Percentiles rank a stretch among this genome's conserved stretches.
Evolutionary conservation across 2,113 vertebrate species (phyloP).

Genomic region (Leucosticte australis): DNA sequence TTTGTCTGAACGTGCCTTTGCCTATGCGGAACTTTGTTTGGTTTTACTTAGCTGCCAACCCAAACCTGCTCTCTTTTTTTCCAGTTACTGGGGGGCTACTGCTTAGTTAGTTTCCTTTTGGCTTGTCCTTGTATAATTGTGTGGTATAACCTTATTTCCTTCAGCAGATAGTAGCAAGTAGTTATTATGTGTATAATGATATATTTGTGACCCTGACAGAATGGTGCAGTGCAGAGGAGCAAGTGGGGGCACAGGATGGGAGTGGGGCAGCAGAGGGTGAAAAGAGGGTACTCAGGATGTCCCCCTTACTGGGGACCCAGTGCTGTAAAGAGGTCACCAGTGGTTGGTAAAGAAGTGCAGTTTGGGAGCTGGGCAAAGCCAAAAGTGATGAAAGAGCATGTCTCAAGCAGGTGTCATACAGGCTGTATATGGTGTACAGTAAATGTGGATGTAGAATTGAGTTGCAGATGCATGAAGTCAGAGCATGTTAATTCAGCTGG

Average conservation of each 20-base stretch:
- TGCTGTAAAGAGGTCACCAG: not conserved
- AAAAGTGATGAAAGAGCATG: not conserved
- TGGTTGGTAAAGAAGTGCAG: not conserved
- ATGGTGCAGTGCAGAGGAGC: not conserved
- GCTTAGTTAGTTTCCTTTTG: not conserved
- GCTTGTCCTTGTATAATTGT: not conserved
- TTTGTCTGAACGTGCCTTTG: not conserved
- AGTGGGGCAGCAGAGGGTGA: not conserved
- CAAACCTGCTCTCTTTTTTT: accelerated
- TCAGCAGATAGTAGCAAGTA: not conserved
- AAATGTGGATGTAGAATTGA: not conserved
- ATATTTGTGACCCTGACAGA: not conserved
- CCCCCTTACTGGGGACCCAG: not conserved
- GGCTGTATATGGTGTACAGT: accelerated
- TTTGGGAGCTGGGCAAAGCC: not conserved
- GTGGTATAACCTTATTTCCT: not conserved
- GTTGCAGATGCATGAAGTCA: not conserved
- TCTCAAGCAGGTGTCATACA: not conserved
- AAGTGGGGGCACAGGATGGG: not conserved
- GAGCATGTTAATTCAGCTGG: not conserved
- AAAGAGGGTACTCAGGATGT: accelerated
- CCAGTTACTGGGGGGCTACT: not conserved
- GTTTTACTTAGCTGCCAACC: not conserved
- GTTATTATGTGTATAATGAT: not conserved
- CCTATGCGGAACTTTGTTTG: not conserved